These are phyloP conservation scores for Lagodon rhomboides DNA, from an alignment of 2,797 vertebrate genomes.

Conservation along the genomic window DNA sequence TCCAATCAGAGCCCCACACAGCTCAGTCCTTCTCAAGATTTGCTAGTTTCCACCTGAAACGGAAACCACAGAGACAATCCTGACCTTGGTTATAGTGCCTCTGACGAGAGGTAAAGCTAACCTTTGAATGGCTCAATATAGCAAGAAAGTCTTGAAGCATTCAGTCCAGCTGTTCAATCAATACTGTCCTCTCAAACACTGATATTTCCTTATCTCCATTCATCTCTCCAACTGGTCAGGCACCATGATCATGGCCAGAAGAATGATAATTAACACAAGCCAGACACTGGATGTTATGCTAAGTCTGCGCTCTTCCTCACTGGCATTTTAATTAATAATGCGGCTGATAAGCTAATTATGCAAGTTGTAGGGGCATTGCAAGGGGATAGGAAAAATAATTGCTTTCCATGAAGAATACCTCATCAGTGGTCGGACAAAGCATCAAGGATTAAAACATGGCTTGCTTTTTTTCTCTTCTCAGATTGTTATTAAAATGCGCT, in stretches of 20 bases:
- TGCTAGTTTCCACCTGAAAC: slow-evolving; percentile 8
- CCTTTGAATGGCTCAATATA: slow-evolving; percentile 24
- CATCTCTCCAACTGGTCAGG: slow-evolving; percentile 50
- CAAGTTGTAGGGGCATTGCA: slow-evolving; percentile 80
- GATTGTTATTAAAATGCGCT: slow-evolving; percentile 82
- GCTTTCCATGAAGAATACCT: slow-evolving; percentile 84
- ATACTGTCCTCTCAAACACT: slow-evolving; percentile 56
- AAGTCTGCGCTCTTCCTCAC: slow-evolving; percentile 73
- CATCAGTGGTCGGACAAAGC: slow-evolving; percentile 81
- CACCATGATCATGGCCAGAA: slow-evolving; percentile 66
- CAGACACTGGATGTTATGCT: slow-evolving; percentile 76
- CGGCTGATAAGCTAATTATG: slow-evolving; percentile 87
- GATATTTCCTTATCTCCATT: slow-evolving; percentile 62
- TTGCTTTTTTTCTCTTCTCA: slow-evolving; percentile 76
- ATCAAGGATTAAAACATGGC: slow-evolving; percentile 80
- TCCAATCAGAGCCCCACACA: slow-evolving; percentile 17
- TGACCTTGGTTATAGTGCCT: slow-evolving; percentile 46
- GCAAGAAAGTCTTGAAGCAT: slow-evolving; percentile 35
- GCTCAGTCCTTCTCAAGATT: slow-evolving; percentile 49
- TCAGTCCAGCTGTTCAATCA: slow-evolving; percentile 40
- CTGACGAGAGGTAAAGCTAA: slow-evolving; percentile 11
- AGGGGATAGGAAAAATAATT: slow-evolving; percentile 83
- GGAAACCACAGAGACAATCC: slow-evolving; percentile 12
- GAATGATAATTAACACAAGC: slow-evolving; percentile 82
- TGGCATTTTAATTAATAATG: slow-evolving; percentile 87